These are phyloP conservation scores for Argyresthia goedartella DNA, from an alignment of 2,888 invertebrate species.

Conservation along the genomic window DNA sequence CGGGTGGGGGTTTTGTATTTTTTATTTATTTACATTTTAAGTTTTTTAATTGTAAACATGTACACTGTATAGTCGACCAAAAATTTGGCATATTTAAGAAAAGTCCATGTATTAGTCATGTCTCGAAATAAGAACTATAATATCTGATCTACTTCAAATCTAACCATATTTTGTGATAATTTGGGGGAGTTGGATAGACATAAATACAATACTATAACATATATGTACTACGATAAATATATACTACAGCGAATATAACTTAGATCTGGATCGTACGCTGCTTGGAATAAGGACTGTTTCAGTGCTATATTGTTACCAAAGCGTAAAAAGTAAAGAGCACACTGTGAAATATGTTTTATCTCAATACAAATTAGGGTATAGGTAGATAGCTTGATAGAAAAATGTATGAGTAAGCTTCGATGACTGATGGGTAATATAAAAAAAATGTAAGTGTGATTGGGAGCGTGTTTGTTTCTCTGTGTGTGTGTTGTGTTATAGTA, in stretches of 20 bases:
- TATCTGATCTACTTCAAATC: slow-evolving; percentile 5
- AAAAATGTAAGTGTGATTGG: slow-evolving; percentile 6
- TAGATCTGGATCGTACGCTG: too few relatives aligned
- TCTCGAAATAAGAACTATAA: slow-evolving; percentile 5
- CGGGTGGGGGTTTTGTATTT: slow-evolving; percentile 22
- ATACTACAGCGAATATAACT: too few relatives aligned
- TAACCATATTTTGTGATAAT: neutral
- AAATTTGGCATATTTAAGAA: too few relatives aligned
- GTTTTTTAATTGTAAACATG: slow-evolving; percentile 1
- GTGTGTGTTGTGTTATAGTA: neutral
- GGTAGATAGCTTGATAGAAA: too few relatives aligned
- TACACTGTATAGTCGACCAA: too few relatives aligned
- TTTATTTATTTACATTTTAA: slow-evolving; percentile 1
- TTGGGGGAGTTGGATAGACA: neutral
- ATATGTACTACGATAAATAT: slow-evolving; percentile 1
- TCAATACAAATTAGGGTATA: too few relatives aligned
- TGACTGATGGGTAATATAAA: slow-evolving; percentile 6
- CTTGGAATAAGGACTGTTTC: too few relatives aligned
- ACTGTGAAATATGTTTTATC: too few relatives aligned
- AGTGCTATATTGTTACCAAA: too few relatives aligned
- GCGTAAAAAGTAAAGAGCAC: too few relatives aligned
- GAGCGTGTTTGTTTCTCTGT: slow-evolving; percentile 16
- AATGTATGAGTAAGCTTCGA: too few relatives aligned
- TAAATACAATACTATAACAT: neutral
- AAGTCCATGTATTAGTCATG: too few relatives aligned